Evolutionary conservation across 2,888 invertebrate genomes (phyloP).

Genomic region (Agrypnus murinus): DNA sequence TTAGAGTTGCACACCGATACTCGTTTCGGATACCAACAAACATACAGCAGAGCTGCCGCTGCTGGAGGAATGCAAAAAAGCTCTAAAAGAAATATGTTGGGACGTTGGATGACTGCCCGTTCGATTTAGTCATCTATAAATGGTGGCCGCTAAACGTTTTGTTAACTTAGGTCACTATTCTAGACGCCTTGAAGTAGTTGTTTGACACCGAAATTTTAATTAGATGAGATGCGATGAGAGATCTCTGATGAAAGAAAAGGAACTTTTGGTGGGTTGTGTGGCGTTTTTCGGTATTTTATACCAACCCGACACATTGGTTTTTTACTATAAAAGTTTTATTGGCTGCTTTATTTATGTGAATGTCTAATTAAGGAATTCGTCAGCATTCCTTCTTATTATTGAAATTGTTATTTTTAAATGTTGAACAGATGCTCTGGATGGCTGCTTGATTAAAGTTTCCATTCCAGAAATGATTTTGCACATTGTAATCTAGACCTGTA

Average conservation of each 20-base stretch:
- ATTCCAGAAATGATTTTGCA: too few relatives aligned
- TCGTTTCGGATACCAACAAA: slow-evolving; percentile 35
- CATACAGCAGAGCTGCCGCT: too few relatives aligned
- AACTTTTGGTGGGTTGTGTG: too few relatives aligned
- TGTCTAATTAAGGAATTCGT: slow-evolving; percentile 3
- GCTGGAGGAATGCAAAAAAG: slow-evolving; percentile 46
- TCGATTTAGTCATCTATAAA: slow-evolving; percentile 40
- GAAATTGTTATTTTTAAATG: too few relatives aligned
- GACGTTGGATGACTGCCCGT: slow-evolving; percentile 27
- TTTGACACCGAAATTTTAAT: slow-evolving; percentile 37
- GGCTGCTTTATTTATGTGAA: slow-evolving; percentile 7
- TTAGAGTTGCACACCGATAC: slow-evolving; percentile 18
- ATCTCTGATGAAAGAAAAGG: too few relatives aligned
- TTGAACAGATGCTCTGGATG: too few relatives aligned
- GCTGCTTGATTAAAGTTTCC: too few relatives aligned
- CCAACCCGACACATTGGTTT: slow-evolving; percentile 5
- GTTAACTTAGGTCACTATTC: slow-evolving; percentile 32
- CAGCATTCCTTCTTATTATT: slow-evolving; percentile 15
- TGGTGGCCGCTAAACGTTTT: slow-evolving; percentile 40
- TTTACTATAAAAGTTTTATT: not conserved
- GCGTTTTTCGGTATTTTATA: too few relatives aligned
- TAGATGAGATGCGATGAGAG: slow-evolving; percentile 13
- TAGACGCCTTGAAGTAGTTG: slow-evolving; percentile 29
- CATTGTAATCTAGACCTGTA: too few relatives aligned
- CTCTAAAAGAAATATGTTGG: slow-evolving; percentile 11